Percentiles rank a stretch among this genome's conserved stretches.
These are phyloP conservation scores for Toxotes chatareus DNA, from an alignment of 2,113 vertebrate genomes.

Conservation along the genomic window DNA sequence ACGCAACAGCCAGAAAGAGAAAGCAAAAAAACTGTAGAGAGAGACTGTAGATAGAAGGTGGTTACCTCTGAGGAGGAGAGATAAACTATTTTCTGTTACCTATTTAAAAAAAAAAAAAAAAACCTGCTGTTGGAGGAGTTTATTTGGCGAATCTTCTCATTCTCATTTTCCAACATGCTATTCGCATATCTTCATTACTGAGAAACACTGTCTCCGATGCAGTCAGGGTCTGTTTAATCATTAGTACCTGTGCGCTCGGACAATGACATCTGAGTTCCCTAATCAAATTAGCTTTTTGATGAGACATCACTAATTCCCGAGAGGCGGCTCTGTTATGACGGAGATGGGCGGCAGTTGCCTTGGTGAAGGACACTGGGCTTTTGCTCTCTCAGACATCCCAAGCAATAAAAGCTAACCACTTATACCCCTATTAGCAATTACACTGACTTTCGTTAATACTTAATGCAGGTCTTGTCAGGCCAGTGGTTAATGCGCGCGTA, in stretches of 20 bases:
- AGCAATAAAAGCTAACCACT: constrained; percentile 78
- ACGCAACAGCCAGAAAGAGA: constrained; percentile 4
- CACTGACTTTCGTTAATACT: constrained; percentile 52
- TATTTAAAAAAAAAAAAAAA: not conserved
- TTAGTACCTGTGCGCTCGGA: constrained; percentile 44
- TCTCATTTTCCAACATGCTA: not conserved
- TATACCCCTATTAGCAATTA: constrained; percentile 48
- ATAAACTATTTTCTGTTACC: not conserved
- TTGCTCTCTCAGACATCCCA: constrained; percentile 44
- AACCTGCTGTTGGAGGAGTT: not conserved
- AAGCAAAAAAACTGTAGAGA: not conserved
- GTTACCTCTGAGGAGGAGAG: not conserved
- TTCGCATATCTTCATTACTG: constrained; percentile 58
- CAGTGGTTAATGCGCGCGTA: constrained; percentile 12
- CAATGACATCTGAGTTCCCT: constrained; percentile 26
- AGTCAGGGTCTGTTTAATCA: constrained; percentile 55
- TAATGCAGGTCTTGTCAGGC: constrained; percentile 53
- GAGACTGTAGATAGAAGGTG: not conserved
- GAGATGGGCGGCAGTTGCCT: constrained; percentile 65
- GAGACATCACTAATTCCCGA: constrained; percentile 44
- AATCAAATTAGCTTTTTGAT: constrained; percentile 68
- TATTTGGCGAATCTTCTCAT: not conserved
- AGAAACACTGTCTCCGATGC: constrained; percentile 50
- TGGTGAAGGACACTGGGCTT: constrained; percentile 62
- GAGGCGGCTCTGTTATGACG: constrained; percentile 1